Evolutionary conservation across 2,888 invertebrate species (phyloP).

Genomic region (Sericinus montela): DNA sequence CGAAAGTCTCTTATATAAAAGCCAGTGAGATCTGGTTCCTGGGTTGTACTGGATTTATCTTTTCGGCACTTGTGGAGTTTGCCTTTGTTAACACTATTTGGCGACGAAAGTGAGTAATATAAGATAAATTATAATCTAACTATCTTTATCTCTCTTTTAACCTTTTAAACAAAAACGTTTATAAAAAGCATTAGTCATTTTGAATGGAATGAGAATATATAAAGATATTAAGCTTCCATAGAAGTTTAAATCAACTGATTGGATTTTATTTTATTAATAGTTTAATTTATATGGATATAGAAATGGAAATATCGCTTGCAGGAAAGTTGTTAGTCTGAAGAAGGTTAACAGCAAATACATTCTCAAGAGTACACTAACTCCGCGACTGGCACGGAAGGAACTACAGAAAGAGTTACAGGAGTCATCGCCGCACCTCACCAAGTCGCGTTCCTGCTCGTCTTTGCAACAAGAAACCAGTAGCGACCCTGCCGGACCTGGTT

Average conservation of each 20-base stretch:
- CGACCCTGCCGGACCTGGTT: constrained; percentile 78
- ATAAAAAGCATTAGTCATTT: too few species aligned
- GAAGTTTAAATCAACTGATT: too few species aligned
- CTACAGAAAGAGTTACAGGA: constrained; percentile 81
- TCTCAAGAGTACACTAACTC: constrained; percentile 89
- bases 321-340: constrained; percentile 84
- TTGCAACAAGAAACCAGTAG: constrained; percentile 78
- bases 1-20: constrained; percentile 94
- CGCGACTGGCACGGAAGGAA: constrained; percentile 85
- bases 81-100: constrained; percentile 94
- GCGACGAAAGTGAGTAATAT: constrained; percentile 85
- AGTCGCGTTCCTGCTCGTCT: constrained; percentile 86
- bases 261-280: too few species aligned
- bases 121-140: background rate
- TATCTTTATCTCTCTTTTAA: too few species aligned
- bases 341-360: constrained; percentile 91
- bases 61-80: constrained; percentile 91
- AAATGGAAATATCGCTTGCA: constrained; percentile 43
- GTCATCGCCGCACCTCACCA: constrained; percentile 78
- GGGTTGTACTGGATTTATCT: constrained; percentile 90
- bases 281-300: too few species aligned
- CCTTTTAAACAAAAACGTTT: too few species aligned
- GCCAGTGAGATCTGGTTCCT: constrained; percentile 95
- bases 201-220: too few species aligned
- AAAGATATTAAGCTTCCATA: too few species aligned